These are phyloP conservation scores for Lerista edwardsae DNA, from an alignment of 2,797 vertebrate species.

Conservation along the genomic window DNA sequence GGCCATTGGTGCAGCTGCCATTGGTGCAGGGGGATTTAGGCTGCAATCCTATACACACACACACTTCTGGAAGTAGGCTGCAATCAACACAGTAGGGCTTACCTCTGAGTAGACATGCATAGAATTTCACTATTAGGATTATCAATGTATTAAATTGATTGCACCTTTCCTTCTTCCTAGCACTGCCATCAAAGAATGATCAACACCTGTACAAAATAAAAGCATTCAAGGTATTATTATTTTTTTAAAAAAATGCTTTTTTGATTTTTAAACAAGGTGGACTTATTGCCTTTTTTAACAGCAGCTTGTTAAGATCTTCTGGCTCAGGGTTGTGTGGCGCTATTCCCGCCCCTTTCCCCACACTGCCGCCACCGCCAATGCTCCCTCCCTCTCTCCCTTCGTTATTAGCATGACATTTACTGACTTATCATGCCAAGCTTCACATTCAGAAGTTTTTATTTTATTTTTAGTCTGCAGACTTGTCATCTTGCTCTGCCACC, in stretches of 20 bases:
- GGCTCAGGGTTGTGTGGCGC: not conserved
- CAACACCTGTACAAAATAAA: slow-evolving; percentile 21
- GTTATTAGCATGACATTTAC: not conserved
- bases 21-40: no score
- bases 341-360: not conserved
- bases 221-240: not conserved
- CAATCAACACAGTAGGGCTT: no score
- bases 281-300: slow-evolving; percentile 37
- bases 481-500: slow-evolving; percentile 36
- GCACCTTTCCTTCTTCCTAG: slow-evolving; percentile 43
- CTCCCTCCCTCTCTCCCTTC: slow-evolving; percentile 1
- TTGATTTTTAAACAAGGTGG: not conserved
- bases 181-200: slow-evolving; percentile 51
- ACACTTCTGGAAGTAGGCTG: no score
- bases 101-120: no score
- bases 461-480: slow-evolving; percentile 30
- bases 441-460: slow-evolving; percentile 4
- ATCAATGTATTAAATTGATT: slow-evolving; percentile 44
- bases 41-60: no score
- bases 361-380: not conserved
- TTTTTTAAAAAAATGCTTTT: no score
- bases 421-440: slow-evolving; percentile 19
- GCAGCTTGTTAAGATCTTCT: slow-evolving; percentile 36
- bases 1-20: no score
- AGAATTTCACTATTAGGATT: no score